These are phyloP conservation scores for Pterocles gutturalis DNA, from an alignment of 2,113 vertebrate species.

Conservation along the genomic window DNA sequence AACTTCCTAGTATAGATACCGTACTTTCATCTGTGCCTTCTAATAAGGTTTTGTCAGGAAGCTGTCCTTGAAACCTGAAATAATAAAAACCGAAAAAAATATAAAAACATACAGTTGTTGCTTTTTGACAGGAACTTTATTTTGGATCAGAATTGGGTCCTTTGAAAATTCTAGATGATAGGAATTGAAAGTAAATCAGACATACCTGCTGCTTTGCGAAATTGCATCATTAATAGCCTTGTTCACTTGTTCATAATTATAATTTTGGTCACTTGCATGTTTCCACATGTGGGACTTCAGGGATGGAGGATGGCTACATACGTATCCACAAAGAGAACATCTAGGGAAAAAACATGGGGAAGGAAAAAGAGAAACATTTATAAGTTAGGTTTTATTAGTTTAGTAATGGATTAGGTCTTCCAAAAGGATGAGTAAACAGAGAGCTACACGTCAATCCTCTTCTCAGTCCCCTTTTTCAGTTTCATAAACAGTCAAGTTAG, in stretches of 20 bases:
- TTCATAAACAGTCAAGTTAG: not conserved
- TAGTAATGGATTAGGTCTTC: not conserved
- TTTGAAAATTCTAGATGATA: not conserved
- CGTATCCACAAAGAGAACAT: conserved; percentile 96
- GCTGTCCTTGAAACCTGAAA: conserved; percentile 76
- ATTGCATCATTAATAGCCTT: conserved; percentile 98
- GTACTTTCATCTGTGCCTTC: conserved; percentile 68
- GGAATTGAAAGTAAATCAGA: not conserved
- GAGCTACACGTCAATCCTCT: not conserved
- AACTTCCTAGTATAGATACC: conserved; percentile 42
- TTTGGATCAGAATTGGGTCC: not conserved
- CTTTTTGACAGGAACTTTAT: not conserved
- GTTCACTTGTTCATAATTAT: conserved; percentile 99
- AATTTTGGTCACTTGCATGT: conserved; percentile 98
- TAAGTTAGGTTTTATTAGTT: not conserved
- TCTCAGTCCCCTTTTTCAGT: not conserved
- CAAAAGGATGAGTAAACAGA: not conserved
- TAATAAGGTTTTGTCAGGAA: conserved; percentile 58
- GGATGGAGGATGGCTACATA: conserved; percentile 97
- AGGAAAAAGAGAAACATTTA: not conserved
- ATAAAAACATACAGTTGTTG: not conserved
- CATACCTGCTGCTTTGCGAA: conserved; percentile 92
- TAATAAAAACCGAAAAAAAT: not conserved
- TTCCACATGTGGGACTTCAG: conserved; percentile 99
- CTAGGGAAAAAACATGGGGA: conserved; percentile 66